phyloP scores from a whole-genome alignment of 2,888 invertebrate genomes.

The Rotaria macrura region DNA sequence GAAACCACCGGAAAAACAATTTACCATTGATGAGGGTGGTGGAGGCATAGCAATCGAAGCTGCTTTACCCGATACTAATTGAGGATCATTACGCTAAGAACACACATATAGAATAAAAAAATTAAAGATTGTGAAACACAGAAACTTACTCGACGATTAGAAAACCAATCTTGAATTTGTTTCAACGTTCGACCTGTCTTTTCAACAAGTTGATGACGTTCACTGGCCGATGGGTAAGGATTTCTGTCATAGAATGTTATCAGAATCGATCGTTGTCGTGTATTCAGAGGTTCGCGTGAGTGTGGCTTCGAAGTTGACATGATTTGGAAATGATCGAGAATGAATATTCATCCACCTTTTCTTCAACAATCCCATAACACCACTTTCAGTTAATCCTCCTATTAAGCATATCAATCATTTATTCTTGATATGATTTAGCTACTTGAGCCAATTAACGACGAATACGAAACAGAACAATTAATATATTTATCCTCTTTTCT shows the following conservation, averaged over 20 bases:
- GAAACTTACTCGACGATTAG: background rate
- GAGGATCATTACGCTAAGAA: background rate
- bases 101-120: background rate
- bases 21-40: background rate
- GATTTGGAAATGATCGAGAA: background rate
- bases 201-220: background rate
- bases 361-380: background rate
- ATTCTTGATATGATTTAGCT: background rate
- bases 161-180: slow-evolving; percentile 8
- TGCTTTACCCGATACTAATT: background rate
- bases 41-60: background rate
- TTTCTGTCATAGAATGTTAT: background rate
- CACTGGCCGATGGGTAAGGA: background rate
- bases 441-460: background rate
- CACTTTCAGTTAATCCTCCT: background rate
- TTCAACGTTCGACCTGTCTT: background rate
- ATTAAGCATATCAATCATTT: background rate
- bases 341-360: background rate
- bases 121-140: background rate
- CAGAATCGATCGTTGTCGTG: background rate
- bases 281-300: background rate
- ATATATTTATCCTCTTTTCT: background rate
- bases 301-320: background rate
- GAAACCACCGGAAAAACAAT: background rate
- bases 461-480: background rate